A percentile compares a stretch with the other conserved stretches of the same genome.
Evolutionary conservation across 2,797 vertebrate genomes (phyloP).

Genomic region (Merluccius polli): DNA sequence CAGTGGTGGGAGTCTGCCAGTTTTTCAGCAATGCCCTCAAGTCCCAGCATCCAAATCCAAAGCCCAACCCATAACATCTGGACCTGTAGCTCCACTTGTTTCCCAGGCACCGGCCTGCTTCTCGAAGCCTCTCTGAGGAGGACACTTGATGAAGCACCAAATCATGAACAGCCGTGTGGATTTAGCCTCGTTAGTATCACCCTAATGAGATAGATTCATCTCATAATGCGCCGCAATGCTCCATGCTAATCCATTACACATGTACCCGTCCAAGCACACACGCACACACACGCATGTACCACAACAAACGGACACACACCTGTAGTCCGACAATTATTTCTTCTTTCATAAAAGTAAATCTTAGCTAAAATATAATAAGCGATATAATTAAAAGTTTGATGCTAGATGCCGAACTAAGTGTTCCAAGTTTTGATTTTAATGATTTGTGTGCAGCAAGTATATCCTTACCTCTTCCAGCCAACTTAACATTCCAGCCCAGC

Average conservation of each 20-base stretch:
- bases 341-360: not conserved
- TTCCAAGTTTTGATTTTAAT: not conserved
- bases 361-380: not conserved
- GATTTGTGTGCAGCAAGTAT: not conserved
- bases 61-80: conserved; percentile 38
- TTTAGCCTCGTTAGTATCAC: conserved; percentile 56
- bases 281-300: not conserved
- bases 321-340: not conserved
- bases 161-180: conserved; percentile 63
- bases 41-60: conserved; percentile 28
- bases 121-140: conserved; percentile 15
- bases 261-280: conserved; percentile 1
- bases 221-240: conserved; percentile 49
- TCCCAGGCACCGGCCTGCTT: conserved; percentile 13
- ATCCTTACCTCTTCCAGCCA: not conserved
- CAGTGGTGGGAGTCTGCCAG: conserved; percentile 13
- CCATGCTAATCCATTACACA: conserved; percentile 40
- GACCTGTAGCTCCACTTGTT: conserved; percentile 27
- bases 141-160: conserved; percentile 22
- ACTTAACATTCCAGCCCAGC: not conserved
- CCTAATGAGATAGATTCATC: conserved; percentile 60
- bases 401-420: not conserved
- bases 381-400: not conserved
- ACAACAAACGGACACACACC: not conserved
- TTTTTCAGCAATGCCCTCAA: conserved; percentile 30